These are phyloP conservation scores for Thamnophis sirtalis DNA, from an alignment of 2,113 vertebrate genomes.

Conservation along the genomic window DNA sequence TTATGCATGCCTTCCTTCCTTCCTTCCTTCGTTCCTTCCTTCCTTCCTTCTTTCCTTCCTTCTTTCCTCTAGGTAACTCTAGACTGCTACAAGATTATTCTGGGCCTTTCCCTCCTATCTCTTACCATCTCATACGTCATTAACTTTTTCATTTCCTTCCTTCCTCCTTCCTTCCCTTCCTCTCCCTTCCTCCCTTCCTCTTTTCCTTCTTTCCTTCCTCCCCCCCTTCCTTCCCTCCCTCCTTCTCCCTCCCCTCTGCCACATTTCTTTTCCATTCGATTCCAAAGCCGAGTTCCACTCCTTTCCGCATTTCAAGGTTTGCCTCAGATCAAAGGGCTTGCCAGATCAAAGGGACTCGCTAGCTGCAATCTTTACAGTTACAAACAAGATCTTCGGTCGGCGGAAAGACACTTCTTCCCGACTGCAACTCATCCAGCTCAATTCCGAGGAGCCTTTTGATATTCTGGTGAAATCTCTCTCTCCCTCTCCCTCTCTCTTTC, in stretches of 20 bases:
- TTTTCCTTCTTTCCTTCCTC: too few relatives aligned
- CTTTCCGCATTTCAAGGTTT: constrained; percentile 45
- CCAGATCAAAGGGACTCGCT: constrained; percentile 45
- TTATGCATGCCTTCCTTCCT: too few relatives aligned
- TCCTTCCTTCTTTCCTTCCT: too few relatives aligned
- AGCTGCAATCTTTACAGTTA: constrained; percentile 40
- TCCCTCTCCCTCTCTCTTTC: not conserved
- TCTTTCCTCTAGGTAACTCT: too few relatives aligned
- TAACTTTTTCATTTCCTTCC: too few relatives aligned
- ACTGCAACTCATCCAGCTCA: constrained; percentile 36
- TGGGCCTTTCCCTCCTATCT: too few relatives aligned
- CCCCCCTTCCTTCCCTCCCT: too few relatives aligned
- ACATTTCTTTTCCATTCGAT: not conserved
- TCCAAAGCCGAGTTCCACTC: constrained; percentile 46
- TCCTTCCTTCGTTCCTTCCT: fast-evolving
- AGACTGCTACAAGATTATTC: too few relatives aligned
- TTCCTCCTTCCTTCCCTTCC: too few relatives aligned
- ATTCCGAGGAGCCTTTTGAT: constrained; percentile 48
- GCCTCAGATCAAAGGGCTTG: constrained; percentile 56
- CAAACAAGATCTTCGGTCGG: constrained; percentile 58
- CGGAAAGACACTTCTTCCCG: constrained; percentile 31
- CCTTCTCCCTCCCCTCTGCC: not conserved
- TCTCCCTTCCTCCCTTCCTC: too few relatives aligned
- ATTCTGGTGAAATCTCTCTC: constrained; percentile 32
- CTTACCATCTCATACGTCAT: too few relatives aligned